Evolutionary conservation across 1,140 invertebrate genomes (phyloP).

Genomic region (Chironomus tepperi): DNA sequence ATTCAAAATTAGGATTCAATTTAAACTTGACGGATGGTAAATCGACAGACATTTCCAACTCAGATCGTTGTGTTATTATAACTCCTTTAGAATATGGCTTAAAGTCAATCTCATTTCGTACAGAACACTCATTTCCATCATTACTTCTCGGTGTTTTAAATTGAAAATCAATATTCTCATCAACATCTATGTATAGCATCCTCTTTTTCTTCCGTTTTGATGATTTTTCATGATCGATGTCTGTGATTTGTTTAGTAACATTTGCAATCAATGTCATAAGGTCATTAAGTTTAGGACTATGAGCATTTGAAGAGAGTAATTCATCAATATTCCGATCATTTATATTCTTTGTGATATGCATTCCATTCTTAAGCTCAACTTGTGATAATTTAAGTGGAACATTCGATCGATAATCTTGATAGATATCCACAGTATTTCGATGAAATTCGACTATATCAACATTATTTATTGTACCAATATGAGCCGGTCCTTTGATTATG

Average conservation of each 20-base stretch:
- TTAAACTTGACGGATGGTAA: not conserved
- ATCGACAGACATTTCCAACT: not conserved
- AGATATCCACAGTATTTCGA: not conserved
- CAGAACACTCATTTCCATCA: not conserved
- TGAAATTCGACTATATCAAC: not conserved
- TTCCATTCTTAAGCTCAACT: not conserved
- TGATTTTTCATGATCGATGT: not conserved
- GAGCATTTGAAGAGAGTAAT: not conserved
- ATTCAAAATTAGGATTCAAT: not conserved
- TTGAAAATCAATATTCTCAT: not conserved
- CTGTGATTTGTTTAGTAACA: not conserved
- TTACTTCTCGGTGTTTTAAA: not conserved
- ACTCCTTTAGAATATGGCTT: not conserved
- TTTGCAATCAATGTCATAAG: not conserved
- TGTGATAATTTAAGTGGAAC: not conserved
- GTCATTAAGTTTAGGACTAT: not conserved
- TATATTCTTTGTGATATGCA: not conserved
- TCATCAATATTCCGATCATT: not conserved
- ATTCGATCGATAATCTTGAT: not conserved
- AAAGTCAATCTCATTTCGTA: not conserved
- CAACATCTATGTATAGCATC: not conserved
- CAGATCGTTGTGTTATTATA: not conserved
- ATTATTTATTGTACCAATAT: not conserved
- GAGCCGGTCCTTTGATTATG: not conserved
- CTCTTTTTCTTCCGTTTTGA: not conserved